A percentile compares a stretch with the other conserved stretches of the same genome.
phyloP scores from a whole-genome alignment of 2,888 invertebrate genomes.

The Perizoma affinitatum region DNA sequence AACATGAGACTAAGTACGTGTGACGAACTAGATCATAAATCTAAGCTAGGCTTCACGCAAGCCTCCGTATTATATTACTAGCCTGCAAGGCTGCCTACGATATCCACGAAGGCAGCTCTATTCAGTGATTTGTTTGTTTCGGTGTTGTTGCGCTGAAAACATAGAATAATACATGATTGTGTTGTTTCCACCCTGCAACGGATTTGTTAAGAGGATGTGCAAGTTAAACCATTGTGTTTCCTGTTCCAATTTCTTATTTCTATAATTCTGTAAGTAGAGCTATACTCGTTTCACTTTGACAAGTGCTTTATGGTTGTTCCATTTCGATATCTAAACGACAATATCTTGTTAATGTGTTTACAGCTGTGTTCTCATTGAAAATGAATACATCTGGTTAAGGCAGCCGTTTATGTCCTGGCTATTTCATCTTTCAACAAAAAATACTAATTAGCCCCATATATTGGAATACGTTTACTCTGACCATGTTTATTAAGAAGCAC shows the following conservation, averaged over 20 bases:
- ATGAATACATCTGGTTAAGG: constrained; percentile 24
- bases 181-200: constrained; percentile 48
- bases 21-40: constrained; percentile 59
- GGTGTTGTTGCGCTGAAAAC: constrained; percentile 36
- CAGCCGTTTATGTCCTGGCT: constrained; percentile 18
- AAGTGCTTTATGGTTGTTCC: constrained; percentile 20
- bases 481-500: constrained; percentile 5
- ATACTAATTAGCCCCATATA: constrained; percentile 15
- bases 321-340: constrained; percentile 29
- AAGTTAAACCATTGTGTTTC: constrained; percentile 63
- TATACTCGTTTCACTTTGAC: constrained; percentile 12
- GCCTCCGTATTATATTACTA: constrained; percentile 48
- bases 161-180: constrained; percentile 29
- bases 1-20: constrained; percentile 81
- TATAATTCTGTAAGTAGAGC: constrained; percentile 41
- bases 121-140: constrained; percentile 42
- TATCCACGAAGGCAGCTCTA: constrained; percentile 31
- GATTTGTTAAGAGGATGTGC: constrained; percentile 58
- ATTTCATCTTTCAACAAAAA: constrained; percentile 25
- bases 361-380: constrained; percentile 26
- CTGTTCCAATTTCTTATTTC: constrained; percentile 56
- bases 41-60: constrained; percentile 48
- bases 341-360: constrained; percentile 22
- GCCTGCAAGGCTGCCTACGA: constrained; percentile 36
- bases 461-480: constrained; percentile 1